A percentile compares a stretch with the other conserved stretches of the same genome.
phyloP scores from a whole-genome alignment of 2,797 vertebrate species.

The Urocyon cinereoargenteus region DNA sequence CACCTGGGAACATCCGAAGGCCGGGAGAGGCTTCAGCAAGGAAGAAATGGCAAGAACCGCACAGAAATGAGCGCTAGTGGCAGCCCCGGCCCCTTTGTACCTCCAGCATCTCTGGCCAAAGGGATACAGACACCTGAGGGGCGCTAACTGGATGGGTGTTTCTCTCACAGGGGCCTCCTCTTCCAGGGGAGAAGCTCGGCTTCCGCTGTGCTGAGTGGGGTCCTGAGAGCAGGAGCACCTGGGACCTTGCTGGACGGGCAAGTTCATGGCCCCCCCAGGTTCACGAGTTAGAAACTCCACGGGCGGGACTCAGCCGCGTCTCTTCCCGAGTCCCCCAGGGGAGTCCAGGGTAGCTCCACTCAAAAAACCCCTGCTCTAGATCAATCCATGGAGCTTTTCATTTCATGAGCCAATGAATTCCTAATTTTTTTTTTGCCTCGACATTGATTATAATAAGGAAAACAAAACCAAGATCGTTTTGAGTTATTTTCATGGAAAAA shows the following conservation, averaged over 20 bases:
- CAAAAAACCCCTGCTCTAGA: background rate
- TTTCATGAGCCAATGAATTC: background rate
- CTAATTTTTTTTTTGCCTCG: background rate
- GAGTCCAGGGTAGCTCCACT: background rate
- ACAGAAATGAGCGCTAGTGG: too few relatives aligned
- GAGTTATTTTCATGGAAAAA: background rate
- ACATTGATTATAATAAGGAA: background rate
- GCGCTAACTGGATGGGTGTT: background rate
- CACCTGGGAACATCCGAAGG: fast-evolving
- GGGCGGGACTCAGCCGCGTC: fast-evolving
- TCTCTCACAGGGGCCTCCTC: fast-evolving
- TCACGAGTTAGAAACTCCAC: background rate
- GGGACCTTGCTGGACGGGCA: background rate
- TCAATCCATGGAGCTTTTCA: background rate
- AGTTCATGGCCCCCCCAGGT: background rate
- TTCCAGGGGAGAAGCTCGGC: background rate
- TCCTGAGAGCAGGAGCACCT: too few relatives aligned
- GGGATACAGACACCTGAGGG: background rate
- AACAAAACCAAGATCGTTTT: background rate
- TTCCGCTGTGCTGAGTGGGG: too few relatives aligned
- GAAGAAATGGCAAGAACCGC: background rate
- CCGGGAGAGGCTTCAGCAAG: background rate
- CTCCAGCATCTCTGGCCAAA: background rate
- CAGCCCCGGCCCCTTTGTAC: background rate
- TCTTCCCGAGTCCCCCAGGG: background rate